A percentile compares a stretch with the other conserved stretches of the same genome.
These are phyloP conservation scores for Meta bourneti DNA, from an alignment of 2,888 invertebrate genomes.

Conservation along the genomic window DNA sequence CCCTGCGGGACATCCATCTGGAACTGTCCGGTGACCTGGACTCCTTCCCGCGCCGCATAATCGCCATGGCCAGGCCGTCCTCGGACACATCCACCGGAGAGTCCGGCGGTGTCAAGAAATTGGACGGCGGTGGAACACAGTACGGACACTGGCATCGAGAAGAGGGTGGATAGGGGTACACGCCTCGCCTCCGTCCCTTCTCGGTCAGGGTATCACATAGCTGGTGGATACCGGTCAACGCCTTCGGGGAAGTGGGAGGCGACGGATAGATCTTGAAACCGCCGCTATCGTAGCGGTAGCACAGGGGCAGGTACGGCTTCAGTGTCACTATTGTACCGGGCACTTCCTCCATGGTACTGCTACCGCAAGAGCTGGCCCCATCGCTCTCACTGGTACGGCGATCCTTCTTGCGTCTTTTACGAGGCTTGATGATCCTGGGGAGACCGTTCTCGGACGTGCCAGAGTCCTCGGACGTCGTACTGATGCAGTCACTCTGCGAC, in stretches of 20 bases:
- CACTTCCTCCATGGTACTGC: slow-evolving; percentile 26
- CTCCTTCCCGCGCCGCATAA: slow-evolving; percentile 26
- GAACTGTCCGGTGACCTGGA: slow-evolving; percentile 21
- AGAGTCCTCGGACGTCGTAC: slow-evolving; percentile 76
- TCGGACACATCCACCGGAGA: slow-evolving; percentile 77
- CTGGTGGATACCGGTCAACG: neutral
- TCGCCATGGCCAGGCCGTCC: slow-evolving; percentile 37
- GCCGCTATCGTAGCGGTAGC: slow-evolving; percentile 78
- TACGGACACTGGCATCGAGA: slow-evolving; percentile 65
- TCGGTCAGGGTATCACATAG: neutral
- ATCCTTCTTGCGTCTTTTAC: slow-evolving; percentile 94
- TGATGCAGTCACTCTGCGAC: slow-evolving; percentile 70
- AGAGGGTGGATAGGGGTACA: slow-evolving; percentile 75
- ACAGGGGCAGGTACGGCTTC: slow-evolving; percentile 83
- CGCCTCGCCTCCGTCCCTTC: neutral
- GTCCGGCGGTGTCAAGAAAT: slow-evolving; percentile 78
- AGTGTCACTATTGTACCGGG: slow-evolving; percentile 79
- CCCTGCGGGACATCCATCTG: slow-evolving; percentile 86
- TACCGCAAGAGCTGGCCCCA: neutral
- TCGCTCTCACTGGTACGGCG: slow-evolving; percentile 54
- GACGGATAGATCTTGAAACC: slow-evolving; percentile 77
- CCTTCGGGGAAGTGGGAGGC: slow-evolving; percentile 22
- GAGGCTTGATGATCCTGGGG: slow-evolving; percentile 90
- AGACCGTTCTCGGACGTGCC: slow-evolving; percentile 74
- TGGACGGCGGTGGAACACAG: slow-evolving; percentile 79